Conservation (phyloP, 2,888 invertebrate species). For the Chrysomela aeneicollis region DNA sequence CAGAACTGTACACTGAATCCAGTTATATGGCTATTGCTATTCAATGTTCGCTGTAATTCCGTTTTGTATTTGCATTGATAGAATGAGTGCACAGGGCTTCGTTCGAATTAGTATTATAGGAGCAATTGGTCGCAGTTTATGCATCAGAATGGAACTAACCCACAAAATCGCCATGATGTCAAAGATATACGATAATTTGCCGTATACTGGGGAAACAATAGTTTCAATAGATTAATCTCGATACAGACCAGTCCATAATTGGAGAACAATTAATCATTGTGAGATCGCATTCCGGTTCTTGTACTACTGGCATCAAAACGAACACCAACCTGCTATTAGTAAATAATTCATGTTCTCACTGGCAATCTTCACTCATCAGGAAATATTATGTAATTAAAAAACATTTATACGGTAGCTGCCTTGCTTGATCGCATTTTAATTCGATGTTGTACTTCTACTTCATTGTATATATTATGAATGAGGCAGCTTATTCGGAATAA, state of each 20-base stretch:
- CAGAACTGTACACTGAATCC: neutral
- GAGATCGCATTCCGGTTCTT: neutral
- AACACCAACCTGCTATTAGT: neutral
- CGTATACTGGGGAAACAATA: no score
- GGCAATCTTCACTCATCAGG: slow-evolving; percentile 4
- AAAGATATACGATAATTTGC: no score
- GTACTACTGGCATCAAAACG: neutral
- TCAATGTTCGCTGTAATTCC: neutral
- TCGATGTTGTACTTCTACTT: neutral
- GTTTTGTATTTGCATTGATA: neutral
- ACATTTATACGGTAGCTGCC: slow-evolving; percentile 11
- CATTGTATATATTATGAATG: neutral
- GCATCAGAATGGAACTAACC: neutral
- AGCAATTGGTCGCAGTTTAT: slow-evolving; percentile 1
- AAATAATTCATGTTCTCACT: slow-evolving; percentile 5
- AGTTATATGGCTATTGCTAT: neutral
- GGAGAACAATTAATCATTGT: neutral
- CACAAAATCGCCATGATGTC: neutral
- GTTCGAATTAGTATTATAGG: neutral
- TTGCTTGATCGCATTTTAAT: slow-evolving; percentile 9
- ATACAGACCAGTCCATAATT: no score
- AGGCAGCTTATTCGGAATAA: neutral
- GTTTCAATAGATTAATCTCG: no score
- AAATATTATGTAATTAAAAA: slow-evolving; percentile 10
- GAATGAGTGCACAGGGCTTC: neutral